Evolutionary conservation across 2,113 vertebrate genomes (phyloP).

Genomic region (Falcunculus frontatus): DNA sequence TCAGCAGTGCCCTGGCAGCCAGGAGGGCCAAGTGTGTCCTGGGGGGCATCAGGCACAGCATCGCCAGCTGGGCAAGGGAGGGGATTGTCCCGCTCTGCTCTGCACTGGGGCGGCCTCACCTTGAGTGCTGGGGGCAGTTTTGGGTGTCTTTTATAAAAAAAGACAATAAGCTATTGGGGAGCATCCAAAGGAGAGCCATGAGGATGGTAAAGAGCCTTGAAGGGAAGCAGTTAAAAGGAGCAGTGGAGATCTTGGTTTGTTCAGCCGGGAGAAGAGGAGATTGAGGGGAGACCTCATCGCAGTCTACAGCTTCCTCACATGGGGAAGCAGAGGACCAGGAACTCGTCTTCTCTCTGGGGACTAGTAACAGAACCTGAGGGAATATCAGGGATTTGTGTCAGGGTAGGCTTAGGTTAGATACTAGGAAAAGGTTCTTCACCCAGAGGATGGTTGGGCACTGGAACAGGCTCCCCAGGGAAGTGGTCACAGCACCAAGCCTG

Average conservation of each 20-base stretch:
- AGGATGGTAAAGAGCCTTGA: not conserved
- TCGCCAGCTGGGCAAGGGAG: rapidly evolving
- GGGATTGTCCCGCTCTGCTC: not conserved
- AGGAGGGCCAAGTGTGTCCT: rapidly evolving
- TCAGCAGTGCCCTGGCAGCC: not conserved
- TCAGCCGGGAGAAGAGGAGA: not conserved
- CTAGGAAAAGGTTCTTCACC: not conserved
- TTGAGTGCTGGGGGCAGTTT: rapidly evolving
- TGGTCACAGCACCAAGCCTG: not conserved
- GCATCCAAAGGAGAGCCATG: not conserved
- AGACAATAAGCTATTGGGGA: not conserved
- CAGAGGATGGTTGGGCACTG: not conserved
- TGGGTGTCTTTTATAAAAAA: not conserved
- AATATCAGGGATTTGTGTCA: not conserved
- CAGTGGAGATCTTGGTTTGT: not conserved
- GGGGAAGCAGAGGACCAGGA: not conserved
- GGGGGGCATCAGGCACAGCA: not conserved
- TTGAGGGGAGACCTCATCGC: not conserved
- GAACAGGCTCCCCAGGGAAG: not conserved
- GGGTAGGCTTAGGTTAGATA: not conserved
- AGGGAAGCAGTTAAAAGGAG: not conserved
- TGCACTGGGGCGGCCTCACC: rapidly evolving
- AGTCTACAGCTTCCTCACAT: not conserved
- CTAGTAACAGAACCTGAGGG: not conserved
- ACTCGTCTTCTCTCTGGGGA: not conserved